These are phyloP conservation scores for Telmatherina bonti DNA, from an alignment of 2,797 vertebrate genomes.

Conservation along the genomic window DNA sequence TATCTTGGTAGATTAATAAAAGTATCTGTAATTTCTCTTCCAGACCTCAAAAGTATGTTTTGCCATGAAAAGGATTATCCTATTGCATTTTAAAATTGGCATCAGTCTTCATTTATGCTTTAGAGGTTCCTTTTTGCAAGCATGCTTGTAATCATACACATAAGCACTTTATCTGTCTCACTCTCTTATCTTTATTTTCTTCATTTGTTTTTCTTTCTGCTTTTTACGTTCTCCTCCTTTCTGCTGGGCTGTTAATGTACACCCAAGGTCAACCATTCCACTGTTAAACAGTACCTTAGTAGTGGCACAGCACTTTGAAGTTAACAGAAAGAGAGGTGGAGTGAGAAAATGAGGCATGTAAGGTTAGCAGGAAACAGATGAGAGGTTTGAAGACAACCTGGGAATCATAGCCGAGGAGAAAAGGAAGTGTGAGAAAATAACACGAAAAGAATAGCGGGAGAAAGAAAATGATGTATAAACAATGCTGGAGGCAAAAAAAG, in stretches of 20 bases:
- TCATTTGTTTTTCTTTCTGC: slow-evolving; percentile 1
- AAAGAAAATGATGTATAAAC: background rate
- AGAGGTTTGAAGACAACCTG: slow-evolving; percentile 14
- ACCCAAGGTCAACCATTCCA: slow-evolving; percentile 71
- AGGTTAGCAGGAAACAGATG: slow-evolving; percentile 31
- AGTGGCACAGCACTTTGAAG: slow-evolving; percentile 67
- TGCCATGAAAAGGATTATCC: no score
- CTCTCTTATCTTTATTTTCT: background rate
- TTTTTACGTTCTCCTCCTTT: slow-evolving; percentile 25
- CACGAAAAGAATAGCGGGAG: background rate
- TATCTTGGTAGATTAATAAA: no score
- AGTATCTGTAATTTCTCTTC: no score
- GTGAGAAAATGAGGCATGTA: slow-evolving; percentile 19
- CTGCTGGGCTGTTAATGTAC: slow-evolving; percentile 58
- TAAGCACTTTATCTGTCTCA: background rate
- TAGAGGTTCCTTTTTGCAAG: slow-evolving; percentile 3
- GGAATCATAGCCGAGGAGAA: slow-evolving; percentile 14
- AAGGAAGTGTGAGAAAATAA: slow-evolving; percentile 1
- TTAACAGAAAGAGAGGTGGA: slow-evolving; percentile 31
- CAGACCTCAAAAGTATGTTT: no score
- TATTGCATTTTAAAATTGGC: background rate
- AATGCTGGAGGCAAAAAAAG: background rate
- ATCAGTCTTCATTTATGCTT: background rate
- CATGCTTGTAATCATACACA: slow-evolving; percentile 41
- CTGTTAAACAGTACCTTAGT: slow-evolving; percentile 62